A percentile compares a stretch with the other conserved stretches of the same genome.
Conservation (phyloP, 1,140 invertebrate species). For the Rhynchophorus ferrugineus region DNA sequence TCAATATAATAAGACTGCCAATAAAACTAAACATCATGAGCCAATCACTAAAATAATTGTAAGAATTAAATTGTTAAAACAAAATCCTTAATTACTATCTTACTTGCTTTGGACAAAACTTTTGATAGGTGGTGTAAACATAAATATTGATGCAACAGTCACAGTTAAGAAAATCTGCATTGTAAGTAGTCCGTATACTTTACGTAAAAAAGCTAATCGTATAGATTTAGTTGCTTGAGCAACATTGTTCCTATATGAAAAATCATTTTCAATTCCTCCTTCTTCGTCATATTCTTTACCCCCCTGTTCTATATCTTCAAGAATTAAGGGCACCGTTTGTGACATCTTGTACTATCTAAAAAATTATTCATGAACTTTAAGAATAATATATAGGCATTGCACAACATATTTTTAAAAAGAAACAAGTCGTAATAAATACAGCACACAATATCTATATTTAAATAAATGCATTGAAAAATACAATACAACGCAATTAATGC, state of each 20-base stretch:
- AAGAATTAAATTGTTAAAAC: not conserved
- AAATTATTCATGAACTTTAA: too few species aligned
- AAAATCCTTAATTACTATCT: too few species aligned
- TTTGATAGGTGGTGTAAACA: slow-evolving; percentile 55
- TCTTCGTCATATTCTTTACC: slow-evolving; percentile 47
- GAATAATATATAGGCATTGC: too few species aligned
- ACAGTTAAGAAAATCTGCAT: slow-evolving; percentile 67
- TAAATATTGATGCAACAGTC: slow-evolving; percentile 55
- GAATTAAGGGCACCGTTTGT: slow-evolving; percentile 36
- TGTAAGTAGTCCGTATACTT: slow-evolving; percentile 73
- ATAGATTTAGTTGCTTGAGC: slow-evolving; percentile 54
- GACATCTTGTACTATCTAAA: slow-evolving; percentile 13
- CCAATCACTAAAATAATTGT: slow-evolving; percentile 53
- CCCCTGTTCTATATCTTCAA: slow-evolving; percentile 53
- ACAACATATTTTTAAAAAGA: too few species aligned
- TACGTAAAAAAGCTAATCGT: slow-evolving; percentile 68
- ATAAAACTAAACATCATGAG: slow-evolving; percentile 52
- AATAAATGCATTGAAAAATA: too few species aligned
- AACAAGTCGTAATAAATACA: too few species aligned
- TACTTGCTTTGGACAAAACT: slow-evolving; percentile 62
- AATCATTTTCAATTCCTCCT: slow-evolving; percentile 54
- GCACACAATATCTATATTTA: too few species aligned
- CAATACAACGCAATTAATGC: too few species aligned
- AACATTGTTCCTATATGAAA: slow-evolving; percentile 63
- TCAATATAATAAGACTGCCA: slow-evolving; percentile 50